A percentile compares a stretch with the other conserved stretches of the same genome.
Conservation (phyloP, 2,113 vertebrate species). For the Lasiurus borealis region DNA sequence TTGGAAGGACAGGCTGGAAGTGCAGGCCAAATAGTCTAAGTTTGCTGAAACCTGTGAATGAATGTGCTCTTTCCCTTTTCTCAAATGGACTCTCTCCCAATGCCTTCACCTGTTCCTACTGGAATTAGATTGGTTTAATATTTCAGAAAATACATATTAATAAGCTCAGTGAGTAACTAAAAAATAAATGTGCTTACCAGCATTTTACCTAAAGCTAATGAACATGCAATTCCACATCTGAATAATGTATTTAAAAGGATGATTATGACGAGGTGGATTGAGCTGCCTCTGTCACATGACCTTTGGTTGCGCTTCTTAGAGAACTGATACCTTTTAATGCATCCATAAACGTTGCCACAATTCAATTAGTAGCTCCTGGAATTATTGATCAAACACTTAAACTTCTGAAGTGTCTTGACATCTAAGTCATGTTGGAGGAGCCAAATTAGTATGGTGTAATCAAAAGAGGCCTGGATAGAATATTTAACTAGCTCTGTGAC, state of each 20-base stretch:
- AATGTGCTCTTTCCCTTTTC: constrained; percentile 54
- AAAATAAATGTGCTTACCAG: constrained; percentile 65
- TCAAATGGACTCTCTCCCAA: constrained; percentile 25
- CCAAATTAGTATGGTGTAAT: constrained; percentile 39
- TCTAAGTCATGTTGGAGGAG: background rate
- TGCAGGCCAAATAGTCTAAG: background rate
- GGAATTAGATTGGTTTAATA: constrained; percentile 52
- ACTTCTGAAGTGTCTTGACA: constrained; percentile 73
- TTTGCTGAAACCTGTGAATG: constrained; percentile 6
- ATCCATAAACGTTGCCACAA: constrained; percentile 55
- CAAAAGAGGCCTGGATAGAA: background rate
- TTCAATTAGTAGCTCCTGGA: constrained; percentile 84
- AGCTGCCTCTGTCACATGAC: constrained; percentile 76
- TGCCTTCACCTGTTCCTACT: constrained; percentile 59
- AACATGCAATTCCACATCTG: constrained; percentile 71
- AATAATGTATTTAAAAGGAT: constrained; percentile 81
- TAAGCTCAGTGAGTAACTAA: constrained; percentile 70
- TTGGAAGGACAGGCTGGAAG: background rate
- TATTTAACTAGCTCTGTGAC: constrained; percentile 44
- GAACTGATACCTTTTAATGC: constrained; percentile 76
- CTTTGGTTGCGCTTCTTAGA: constrained; percentile 71
- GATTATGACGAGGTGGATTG: constrained; percentile 78
- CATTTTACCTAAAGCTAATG: constrained; percentile 74
- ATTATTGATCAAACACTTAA: constrained; percentile 83
- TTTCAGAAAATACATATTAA: constrained; percentile 77